Evolutionary conservation across 1,140 invertebrate species (phyloP).

Genomic region (Bathynomus jamesi): DNA sequence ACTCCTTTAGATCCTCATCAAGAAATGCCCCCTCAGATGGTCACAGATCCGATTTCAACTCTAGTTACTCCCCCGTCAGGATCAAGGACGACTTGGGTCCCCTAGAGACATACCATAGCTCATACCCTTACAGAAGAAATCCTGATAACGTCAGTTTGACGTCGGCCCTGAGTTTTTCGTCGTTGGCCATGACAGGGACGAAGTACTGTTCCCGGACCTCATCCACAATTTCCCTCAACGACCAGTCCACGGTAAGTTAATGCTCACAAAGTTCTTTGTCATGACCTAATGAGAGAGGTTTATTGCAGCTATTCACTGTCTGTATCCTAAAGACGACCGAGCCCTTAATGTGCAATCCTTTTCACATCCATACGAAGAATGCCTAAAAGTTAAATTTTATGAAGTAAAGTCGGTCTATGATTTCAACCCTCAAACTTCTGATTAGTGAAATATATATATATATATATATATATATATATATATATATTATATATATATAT

Average conservation of each 20-base stretch:
- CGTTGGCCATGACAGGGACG: background rate
- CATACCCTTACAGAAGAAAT: background rate
- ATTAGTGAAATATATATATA: background rate
- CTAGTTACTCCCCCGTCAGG: background rate
- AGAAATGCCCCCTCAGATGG: too few relatives aligned
- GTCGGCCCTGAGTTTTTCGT: constrained; percentile 11
- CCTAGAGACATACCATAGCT: background rate
- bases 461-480: background rate
- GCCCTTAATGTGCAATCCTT: too few relatives aligned
- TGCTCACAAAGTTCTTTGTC: background rate
- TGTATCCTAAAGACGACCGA: too few relatives aligned
- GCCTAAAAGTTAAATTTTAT: too few relatives aligned
- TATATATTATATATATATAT: background rate
- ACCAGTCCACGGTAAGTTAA: background rate
- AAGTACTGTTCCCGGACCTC: background rate
- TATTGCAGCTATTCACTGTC: too few relatives aligned
- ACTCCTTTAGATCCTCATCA: too few relatives aligned
- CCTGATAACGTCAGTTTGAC: constrained; percentile 13
- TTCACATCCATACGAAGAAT: too few relatives aligned
- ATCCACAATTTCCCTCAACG: background rate
- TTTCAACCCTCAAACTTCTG: too few relatives aligned
- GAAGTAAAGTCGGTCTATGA: too few relatives aligned
- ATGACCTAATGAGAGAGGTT: too few relatives aligned
- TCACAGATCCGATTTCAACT: background rate
- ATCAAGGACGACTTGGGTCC: background rate